phyloP scores from a whole-genome alignment of 1,140 invertebrate species.

The Cephus cinctus region DNA sequence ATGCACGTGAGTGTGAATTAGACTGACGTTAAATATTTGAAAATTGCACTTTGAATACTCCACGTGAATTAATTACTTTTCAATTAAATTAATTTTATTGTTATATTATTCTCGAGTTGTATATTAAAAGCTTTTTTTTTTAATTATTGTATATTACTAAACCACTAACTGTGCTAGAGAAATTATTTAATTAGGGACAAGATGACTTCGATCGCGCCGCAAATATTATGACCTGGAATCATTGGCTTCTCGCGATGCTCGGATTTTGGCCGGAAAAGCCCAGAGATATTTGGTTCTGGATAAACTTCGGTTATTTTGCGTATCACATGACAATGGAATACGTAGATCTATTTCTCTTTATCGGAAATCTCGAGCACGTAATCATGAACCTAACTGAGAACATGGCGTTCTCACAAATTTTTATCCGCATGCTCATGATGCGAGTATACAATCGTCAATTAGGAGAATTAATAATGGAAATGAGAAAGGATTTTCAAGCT shows the following conservation, averaged over 20 bases:
- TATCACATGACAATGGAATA: conserved; percentile 39
- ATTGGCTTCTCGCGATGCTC: conserved; percentile 23
- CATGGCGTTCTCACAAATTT: conserved; percentile 39
- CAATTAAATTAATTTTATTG: too few relatives aligned
- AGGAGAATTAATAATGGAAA: conserved; percentile 29
- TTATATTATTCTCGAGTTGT: not conserved
- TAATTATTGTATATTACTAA: conserved; percentile 3
- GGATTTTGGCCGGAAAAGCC: conserved; percentile 38
- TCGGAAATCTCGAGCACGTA: conserved; percentile 36
- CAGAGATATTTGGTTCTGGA: conserved; percentile 27
- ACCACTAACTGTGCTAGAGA: too few relatives aligned
- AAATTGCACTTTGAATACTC: too few relatives aligned
- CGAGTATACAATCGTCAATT: conserved; percentile 29
- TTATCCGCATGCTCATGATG: conserved; percentile 32
- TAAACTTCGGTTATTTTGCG: conserved; percentile 34
- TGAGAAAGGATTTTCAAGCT: conserved; percentile 31
- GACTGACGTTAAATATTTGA: too few relatives aligned
- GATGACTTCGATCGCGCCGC: conserved; percentile 28
- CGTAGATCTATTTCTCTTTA: conserved; percentile 35
- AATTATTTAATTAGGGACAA: conserved; percentile 26
- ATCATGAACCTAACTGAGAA: conserved; percentile 46
- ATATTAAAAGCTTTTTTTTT: conserved; percentile 7
- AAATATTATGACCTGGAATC: conserved; percentile 35
- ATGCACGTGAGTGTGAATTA: too few relatives aligned
- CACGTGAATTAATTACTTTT: too few relatives aligned